Evolutionary conservation across 2,113 vertebrate genomes (phyloP), one percentile per base, ranked within the genome.

Genomic region (Pseudonaja textilis): DNA sequence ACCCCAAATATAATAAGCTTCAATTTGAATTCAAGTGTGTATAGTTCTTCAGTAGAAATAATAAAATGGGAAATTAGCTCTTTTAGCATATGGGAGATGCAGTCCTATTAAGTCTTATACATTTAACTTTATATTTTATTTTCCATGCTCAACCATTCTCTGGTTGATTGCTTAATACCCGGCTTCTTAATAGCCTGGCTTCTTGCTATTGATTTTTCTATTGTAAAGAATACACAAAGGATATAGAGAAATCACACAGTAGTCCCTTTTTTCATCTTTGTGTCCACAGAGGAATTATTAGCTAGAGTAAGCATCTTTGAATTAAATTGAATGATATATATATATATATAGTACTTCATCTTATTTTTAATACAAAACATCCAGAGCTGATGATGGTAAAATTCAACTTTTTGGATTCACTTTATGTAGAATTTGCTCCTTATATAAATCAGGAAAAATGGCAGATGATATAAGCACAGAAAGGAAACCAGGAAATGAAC

Each of bases 201-300:
- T 29, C n/a, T 85, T 89, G 64, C 45, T 29, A 91, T 93, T 91
- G 42, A 59, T 93, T 91, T 93, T n/a, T 69, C 29, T n/a, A 69
- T 69, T 16, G 61, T 69, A 69, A 85, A 81, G 42, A 22, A 81
- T 81, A 81, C 6, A 39, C 20, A 14, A 88, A 91, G 92, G 25
- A 87, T 93, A 87, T n/a, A 52, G 52, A 93, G 54, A 69, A 89
- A 45, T 85, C 52, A 91, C 1, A 74, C 34, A 20, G 16, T 85
- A 91, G 45, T 86, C 57, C 88, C n/a, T 54, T 93, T 29, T 90
- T 93, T 93, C 18, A 69, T 85, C 59, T 54, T 85, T 64, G 26
- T 87, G 23, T 50, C 3, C 87, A 87, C 89, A 47, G 90, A 3
- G 26, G 10, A 90, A 93, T 55, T 87, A 85, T 47, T 88, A 26